A percentile compares a stretch with the other conserved stretches of the same genome.
Conservation (phyloP, 1,140 invertebrate species). For the Neodiprion pinetum region DNA sequence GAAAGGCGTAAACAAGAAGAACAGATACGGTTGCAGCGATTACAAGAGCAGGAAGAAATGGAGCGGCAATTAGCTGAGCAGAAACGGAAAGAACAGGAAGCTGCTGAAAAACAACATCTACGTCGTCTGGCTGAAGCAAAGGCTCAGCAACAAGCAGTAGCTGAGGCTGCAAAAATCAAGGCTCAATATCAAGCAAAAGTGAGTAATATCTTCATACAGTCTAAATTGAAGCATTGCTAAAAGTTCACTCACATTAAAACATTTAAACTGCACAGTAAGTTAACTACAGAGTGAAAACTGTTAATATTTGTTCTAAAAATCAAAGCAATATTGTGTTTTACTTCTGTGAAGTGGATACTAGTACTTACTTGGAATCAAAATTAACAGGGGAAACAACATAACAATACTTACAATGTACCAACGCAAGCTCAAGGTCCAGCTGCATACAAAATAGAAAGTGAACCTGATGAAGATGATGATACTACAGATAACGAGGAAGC, state of each 20-base stretch:
- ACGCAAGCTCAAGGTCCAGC: conserved; percentile 16
- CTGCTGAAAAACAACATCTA: conserved; percentile 47
- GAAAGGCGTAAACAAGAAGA: conserved; percentile 59
- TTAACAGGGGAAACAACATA: conserved; percentile 36
- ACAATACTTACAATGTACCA: conserved; percentile 30
- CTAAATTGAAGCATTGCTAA: too few species aligned
- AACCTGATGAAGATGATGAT: conserved; percentile 62
- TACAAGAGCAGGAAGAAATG: conserved; percentile 64
- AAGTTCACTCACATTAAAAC: neutral
- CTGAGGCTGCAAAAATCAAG: conserved; percentile 53
- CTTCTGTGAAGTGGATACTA: too few species aligned
- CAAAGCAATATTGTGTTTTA: neutral
- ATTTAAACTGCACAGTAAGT: neutral
- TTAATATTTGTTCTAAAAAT: neutral
- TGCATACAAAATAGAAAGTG: conserved; percentile 56
- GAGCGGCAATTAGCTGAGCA: conserved; percentile 62
- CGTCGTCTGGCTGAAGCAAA: conserved; percentile 49
- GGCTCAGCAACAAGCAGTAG: conserved; percentile 48
- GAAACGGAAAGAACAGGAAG: conserved; percentile 59
- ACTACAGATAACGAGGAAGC: conserved; percentile 64
- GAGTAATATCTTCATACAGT: conserved; percentile 15
- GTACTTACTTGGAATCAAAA: conserved; percentile 30
- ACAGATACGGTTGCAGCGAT: conserved; percentile 48
- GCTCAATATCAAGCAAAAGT: conserved; percentile 44
- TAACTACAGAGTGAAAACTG: neutral